A percentile compares a stretch with the other conserved stretches of the same genome.
phyloP scores from a whole-genome alignment of 2,113 vertebrate genomes.

The Helogale parvula region DNA sequence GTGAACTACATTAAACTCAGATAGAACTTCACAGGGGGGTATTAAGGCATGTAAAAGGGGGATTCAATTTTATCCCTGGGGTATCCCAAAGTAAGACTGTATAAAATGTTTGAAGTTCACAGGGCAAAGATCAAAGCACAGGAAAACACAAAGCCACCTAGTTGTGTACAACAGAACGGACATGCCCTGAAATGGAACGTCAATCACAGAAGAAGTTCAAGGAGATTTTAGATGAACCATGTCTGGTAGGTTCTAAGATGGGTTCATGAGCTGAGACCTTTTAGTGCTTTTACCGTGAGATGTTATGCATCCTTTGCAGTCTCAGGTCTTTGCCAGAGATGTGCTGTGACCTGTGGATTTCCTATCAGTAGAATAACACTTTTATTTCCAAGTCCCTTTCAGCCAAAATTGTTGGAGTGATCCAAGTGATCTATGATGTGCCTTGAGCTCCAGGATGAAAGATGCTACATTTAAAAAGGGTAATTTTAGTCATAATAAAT shows the following conservation, averaged over 20 bases:
- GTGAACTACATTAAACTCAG: background rate
- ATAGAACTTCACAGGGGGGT: background rate
- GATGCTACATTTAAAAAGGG: background rate
- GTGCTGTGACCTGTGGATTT: background rate
- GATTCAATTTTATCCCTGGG: background rate
- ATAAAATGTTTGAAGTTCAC: background rate
- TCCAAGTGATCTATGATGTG: background rate
- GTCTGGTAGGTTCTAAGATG: background rate
- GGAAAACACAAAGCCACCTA: background rate
- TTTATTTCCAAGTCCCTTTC: background rate
- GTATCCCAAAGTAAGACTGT: background rate
- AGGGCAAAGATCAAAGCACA: background rate
- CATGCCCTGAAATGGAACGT: background rate
- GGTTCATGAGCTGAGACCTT: background rate
- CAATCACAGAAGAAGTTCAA: background rate
- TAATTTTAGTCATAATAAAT: constrained; percentile 55
- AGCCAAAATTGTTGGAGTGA: background rate
- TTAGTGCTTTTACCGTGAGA: background rate
- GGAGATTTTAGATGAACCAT: background rate
- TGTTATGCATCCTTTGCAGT: background rate
- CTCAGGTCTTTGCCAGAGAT: background rate
- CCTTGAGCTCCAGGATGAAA: constrained; percentile 10
- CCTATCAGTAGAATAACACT: background rate
- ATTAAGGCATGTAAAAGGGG: background rate
- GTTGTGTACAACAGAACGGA: background rate